These are phyloP conservation scores for Dynastes tityus DNA, from an alignment of 2,888 invertebrate genomes.

Conservation along the genomic window DNA sequence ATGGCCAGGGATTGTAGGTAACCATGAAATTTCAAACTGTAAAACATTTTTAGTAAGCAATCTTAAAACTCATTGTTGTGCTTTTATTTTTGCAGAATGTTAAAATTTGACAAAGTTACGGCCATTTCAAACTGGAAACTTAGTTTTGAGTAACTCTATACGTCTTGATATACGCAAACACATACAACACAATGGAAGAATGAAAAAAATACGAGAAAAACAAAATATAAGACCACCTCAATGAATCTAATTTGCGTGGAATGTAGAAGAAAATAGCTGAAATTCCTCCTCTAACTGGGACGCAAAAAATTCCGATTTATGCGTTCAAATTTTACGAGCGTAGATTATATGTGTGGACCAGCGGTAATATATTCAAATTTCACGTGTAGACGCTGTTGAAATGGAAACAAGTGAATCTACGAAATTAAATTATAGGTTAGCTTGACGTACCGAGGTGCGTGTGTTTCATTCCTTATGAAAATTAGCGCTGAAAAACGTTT, in stretches of 20 bases:
- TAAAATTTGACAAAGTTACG: too few relatives aligned
- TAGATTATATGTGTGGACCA: neutral
- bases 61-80: too few relatives aligned
- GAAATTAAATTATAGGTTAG: neutral
- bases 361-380: constrained; percentile 3
- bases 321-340: constrained; percentile 17
- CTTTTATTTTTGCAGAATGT: too few relatives aligned
- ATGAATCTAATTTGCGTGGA: constrained; percentile 31
- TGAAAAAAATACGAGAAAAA: neutral
- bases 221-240: neutral
- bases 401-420: constrained; percentile 18
- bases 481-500: too few relatives aligned
- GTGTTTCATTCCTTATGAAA: neutral
- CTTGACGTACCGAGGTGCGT: neutral
- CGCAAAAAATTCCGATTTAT: constrained; percentile 3
- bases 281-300: constrained; percentile 5
- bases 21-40: too few relatives aligned
- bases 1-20: too few relatives aligned
- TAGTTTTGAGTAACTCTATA: too few relatives aligned
- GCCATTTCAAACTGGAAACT: too few relatives aligned
- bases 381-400: constrained; percentile 14
- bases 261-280: constrained; percentile 15
- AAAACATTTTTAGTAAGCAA: too few relatives aligned
- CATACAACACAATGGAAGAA: neutral
- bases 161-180: too few relatives aligned